These are phyloP conservation scores for Omphaloscelis lunosa DNA, from an alignment of 2,888 invertebrate species.

Conservation along the genomic window DNA sequence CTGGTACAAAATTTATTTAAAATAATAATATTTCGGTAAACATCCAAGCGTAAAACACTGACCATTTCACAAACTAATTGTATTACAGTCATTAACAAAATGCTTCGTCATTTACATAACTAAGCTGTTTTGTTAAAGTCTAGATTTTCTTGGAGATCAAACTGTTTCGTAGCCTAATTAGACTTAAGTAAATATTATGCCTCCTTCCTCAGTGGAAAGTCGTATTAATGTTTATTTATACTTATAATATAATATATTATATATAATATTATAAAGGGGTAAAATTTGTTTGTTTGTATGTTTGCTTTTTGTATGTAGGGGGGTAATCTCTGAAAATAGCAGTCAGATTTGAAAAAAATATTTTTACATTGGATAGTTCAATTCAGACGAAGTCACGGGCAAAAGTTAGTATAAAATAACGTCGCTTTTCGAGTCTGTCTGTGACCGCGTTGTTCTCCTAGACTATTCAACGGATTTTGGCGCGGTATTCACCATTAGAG, in stretches of 20 bases:
- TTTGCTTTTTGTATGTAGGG: no score
- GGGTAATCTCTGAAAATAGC: no score
- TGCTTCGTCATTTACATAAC: conserved; percentile 41
- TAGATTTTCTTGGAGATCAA: conserved; percentile 25
- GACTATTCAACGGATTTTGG: neutral
- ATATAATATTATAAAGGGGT: no score
- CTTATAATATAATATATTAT: no score
- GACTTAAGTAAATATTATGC: neutral
- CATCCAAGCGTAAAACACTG: conserved; percentile 4
- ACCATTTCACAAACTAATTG: conserved; percentile 25
- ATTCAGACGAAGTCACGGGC: no score
- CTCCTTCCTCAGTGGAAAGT: neutral
- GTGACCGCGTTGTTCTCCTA: neutral
- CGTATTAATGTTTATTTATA: neutral
- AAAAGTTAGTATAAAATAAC: neutral
- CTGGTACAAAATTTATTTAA: neutral
- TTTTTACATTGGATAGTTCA: no score
- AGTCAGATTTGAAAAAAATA: no score
- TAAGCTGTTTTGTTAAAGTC: conserved; percentile 35
- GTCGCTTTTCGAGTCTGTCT: neutral
- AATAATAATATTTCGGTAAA: neutral
- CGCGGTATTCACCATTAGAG: neutral
- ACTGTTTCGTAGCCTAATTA: conserved; percentile 12
- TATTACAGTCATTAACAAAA: conserved; percentile 46
- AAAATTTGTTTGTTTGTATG: no score